These are phyloP conservation scores for Etia nguti DNA, from an alignment of 2,113 vertebrate genomes.

Conservation along the genomic window DNA sequence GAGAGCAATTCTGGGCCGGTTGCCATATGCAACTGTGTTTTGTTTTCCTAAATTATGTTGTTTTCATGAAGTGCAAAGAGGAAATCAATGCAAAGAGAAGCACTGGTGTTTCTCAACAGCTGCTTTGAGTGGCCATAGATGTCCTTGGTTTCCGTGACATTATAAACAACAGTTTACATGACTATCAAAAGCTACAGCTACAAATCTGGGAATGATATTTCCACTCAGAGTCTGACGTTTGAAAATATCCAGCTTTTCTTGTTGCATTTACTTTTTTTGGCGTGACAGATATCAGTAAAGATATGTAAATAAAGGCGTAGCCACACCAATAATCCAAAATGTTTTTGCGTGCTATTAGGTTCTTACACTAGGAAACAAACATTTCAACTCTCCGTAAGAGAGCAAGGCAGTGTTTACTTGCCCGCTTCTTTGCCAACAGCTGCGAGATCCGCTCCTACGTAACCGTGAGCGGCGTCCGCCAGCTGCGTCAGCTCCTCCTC, in stretches of 20 bases:
- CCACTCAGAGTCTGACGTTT: not conserved
- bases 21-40: conserved; percentile 8
- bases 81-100: not conserved
- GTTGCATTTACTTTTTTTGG: not conserved
- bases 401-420: conserved; percentile 53
- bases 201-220: not conserved
- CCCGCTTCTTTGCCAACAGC: conserved; percentile 95
- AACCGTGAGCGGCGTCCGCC: conserved; percentile 84
- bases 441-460: conserved; percentile 90
- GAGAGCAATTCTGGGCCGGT: not conserved
- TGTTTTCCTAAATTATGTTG: not conserved
- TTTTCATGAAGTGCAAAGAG: conserved; percentile 1
- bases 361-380: not conserved
- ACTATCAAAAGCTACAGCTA: not conserved
- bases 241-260: not conserved
- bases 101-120: not conserved
- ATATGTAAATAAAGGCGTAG: not conserved
- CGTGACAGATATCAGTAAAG: not conserved
- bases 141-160: not conserved
- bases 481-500: conserved; percentile 73
- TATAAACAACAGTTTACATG: not conserved
- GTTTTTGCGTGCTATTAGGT: not conserved
- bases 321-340: not conserved
- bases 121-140: not conserved
- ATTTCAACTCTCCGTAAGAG: not conserved